Percentiles rank a stretch among this genome's conserved stretches.
These are phyloP conservation scores for Grapholita molesta DNA, from an alignment of 1,140 invertebrate species.

Conservation along the genomic window DNA sequence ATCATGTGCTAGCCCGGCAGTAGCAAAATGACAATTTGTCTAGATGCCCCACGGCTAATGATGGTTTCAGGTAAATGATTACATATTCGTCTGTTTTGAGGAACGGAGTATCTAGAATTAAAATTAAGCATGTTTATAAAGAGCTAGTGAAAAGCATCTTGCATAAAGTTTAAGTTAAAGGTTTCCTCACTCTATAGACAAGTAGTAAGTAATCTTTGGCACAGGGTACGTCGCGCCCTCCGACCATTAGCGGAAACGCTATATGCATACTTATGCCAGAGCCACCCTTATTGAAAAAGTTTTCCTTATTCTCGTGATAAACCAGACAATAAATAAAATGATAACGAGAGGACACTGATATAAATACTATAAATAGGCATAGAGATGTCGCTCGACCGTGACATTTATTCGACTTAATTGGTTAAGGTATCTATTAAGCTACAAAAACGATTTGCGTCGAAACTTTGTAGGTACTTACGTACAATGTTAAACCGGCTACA, in stretches of 20 bases:
- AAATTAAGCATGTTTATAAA: too few relatives aligned
- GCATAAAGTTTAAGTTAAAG: too few relatives aligned
- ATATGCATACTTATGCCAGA: constrained; percentile 38
- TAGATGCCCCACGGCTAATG: too few relatives aligned
- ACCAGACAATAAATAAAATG: constrained; percentile 11
- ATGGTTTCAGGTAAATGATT: too few relatives aligned
- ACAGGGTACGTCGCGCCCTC: constrained; percentile 20
- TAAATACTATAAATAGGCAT: background rate
- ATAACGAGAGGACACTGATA: background rate
- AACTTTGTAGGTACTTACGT: too few relatives aligned
- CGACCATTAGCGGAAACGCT: constrained; percentile 36
- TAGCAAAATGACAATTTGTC: too few relatives aligned
- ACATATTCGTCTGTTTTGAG: too few relatives aligned
- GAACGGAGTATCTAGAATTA: too few relatives aligned
- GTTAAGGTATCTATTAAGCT: background rate
- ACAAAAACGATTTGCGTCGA: background rate
- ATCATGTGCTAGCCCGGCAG: too few relatives aligned
- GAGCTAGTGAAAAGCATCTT: too few relatives aligned
- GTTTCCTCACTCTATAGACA: background rate
- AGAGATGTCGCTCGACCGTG: background rate
- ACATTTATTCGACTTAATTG: background rate
- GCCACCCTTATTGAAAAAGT: constrained; percentile 32
- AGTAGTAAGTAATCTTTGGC: background rate
- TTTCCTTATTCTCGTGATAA: constrained; percentile 23
- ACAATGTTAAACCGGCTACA: background rate